Evolutionary conservation across 2,113 vertebrate species (phyloP).

Genomic region (Edolisoma coerulescens): DNA sequence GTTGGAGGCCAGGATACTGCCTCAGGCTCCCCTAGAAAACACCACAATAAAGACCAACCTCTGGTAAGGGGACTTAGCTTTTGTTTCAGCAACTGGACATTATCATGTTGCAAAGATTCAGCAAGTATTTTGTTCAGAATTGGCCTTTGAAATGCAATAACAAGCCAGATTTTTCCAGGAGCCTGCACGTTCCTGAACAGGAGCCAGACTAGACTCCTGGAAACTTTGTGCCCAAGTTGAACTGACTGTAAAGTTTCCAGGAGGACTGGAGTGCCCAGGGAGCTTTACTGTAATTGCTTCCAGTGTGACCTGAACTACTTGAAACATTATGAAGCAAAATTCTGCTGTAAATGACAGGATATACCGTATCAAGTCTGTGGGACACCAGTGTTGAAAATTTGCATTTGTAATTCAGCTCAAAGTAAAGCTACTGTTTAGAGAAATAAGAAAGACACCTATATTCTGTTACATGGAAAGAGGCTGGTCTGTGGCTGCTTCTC

Average conservation of each 20-base stretch:
- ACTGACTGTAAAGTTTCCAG: background rate
- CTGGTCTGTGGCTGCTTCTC: background rate
- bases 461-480: background rate
- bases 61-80: background rate
- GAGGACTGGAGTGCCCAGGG: background rate
- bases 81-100: background rate
- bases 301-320: background rate
- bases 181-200: background rate
- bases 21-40: background rate
- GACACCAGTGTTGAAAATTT: background rate
- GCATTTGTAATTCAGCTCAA: background rate
- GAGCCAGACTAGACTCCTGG: background rate
- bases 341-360: background rate
- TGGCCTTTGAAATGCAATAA: background rate
- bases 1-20: background rate
- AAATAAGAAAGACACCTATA: background rate
- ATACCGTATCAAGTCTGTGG: accelerated
- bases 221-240: background rate
- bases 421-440: background rate
- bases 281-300: background rate
- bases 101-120: background rate
- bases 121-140: background rate
- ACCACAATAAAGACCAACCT: background rate
- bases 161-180: background rate
- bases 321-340: background rate